Evolutionary conservation across 2,888 invertebrate genomes (phyloP).

Genomic region (Temnothorax ravouxi): DNA sequence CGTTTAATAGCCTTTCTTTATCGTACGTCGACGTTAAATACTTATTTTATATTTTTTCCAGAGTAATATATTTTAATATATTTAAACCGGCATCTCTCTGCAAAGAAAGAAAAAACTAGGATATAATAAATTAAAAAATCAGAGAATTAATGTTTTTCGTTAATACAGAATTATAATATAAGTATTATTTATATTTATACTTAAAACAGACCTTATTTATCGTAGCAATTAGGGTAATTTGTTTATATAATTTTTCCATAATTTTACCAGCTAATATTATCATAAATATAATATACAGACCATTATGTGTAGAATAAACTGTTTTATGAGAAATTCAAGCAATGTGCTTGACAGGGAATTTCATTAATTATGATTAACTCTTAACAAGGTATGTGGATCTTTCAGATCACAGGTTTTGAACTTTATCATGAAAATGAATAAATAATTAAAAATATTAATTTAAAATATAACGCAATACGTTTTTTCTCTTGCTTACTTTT

Average conservation of each 20-base stretch:
- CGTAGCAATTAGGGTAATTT: neutral
- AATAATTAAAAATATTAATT: neutral
- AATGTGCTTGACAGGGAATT: neutral
- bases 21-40: conserved; percentile 22
- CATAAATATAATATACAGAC: neutral
- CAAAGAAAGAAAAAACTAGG: neutral
- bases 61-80: neutral
- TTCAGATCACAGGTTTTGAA: neutral
- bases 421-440: conserved; percentile 5
- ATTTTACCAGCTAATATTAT: neutral
- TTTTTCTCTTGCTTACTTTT: neutral
- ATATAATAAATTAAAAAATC: conserved; percentile 1
- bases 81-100: neutral
- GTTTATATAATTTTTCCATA: neutral
- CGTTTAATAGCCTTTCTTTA: conserved; percentile 27
- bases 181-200: neutral
- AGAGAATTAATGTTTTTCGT: neutral
- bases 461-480: neutral
- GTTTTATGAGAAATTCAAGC: conserved; percentile 16
- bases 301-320: neutral
- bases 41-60: conserved; percentile 18
- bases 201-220: neutral
- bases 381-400: conserved; percentile 7
- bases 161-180: conserved; percentile 13
- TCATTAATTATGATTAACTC: conserved; percentile 20